These are phyloP conservation scores for Valencia hispanica DNA, from an alignment of 2,797 vertebrate genomes.

Conservation along the genomic window DNA sequence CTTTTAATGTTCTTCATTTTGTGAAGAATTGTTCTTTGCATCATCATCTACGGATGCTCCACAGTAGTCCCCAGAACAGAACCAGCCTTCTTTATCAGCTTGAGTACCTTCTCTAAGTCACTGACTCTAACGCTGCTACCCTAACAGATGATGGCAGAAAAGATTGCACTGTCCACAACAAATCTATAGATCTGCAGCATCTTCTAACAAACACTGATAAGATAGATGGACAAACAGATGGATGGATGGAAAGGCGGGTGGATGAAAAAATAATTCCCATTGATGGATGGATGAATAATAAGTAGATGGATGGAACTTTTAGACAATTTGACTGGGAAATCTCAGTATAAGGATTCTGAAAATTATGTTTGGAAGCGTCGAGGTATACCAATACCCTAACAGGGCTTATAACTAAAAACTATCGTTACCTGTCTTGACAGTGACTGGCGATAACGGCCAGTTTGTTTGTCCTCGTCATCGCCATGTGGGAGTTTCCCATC, in stretches of 20 bases:
- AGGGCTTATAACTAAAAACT: background rate
- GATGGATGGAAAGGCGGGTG: background rate
- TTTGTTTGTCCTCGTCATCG: slow-evolving; percentile 91
- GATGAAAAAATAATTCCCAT: no score
- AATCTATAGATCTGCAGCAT: background rate
- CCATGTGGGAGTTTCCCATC: slow-evolving; percentile 91
- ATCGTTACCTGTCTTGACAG: slow-evolving; percentile 90
- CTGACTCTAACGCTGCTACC: no score
- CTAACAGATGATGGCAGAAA: no score
- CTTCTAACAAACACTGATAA: no score
- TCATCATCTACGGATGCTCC: no score
- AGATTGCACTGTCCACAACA: background rate
- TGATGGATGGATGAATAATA: no score
- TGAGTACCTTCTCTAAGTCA: no score
- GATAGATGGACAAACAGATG: background rate
- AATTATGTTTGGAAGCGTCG: background rate
- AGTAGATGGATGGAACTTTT: background rate
- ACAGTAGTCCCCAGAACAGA: no score
- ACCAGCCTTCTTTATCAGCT: no score
- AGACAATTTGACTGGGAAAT: background rate
- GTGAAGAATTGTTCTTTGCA: no score
- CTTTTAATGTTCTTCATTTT: no score
- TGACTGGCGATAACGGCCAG: slow-evolving; percentile 94
- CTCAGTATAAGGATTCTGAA: background rate
- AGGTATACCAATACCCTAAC: background rate